phyloP scores from a whole-genome alignment of 2,888 invertebrate species.

The Andrena bucephala region DNA sequence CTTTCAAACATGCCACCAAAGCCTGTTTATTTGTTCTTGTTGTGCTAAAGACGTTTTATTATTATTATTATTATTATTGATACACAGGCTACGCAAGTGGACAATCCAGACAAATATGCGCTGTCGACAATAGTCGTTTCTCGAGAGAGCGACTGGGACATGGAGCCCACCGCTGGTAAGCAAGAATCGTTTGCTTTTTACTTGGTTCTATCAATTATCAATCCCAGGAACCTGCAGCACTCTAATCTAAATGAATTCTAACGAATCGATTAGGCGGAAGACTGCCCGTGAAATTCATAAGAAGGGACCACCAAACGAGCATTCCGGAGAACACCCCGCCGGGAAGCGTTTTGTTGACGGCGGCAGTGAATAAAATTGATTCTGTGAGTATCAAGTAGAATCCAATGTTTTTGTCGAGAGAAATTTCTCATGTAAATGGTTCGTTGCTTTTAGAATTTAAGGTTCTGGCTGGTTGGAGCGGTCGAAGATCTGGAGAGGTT shows the following conservation, averaged over 20 bases:
- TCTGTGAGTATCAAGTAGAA: constrained; percentile 73
- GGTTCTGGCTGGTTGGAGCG: constrained; percentile 91
- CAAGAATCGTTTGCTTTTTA: neutral
- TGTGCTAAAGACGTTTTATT: neutral
- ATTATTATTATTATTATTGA: neutral
- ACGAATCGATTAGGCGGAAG: constrained; percentile 73
- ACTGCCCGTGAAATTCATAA: constrained; percentile 89
- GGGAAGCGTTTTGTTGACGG: constrained; percentile 90
- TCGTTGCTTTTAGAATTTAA: constrained; percentile 86
- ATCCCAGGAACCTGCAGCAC: neutral
- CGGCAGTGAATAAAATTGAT: constrained; percentile 85
- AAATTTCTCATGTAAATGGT: neutral
- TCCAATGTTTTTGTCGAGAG: neutral
- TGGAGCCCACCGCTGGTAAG: constrained; percentile 81
- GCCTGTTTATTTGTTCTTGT: too few species aligned
- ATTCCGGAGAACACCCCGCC: constrained; percentile 92
- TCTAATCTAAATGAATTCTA: neutral
- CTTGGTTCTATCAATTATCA: neutral
- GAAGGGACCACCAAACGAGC: constrained; percentile 89
- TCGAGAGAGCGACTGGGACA: constrained; percentile 86
- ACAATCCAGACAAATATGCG: constrained; percentile 95
- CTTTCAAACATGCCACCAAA: too few species aligned
- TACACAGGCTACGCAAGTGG: constrained; percentile 90
- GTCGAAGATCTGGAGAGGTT: constrained; percentile 91
- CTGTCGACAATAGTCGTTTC: constrained; percentile 92